Evolutionary conservation across 2,888 invertebrate species (phyloP), one percentile per base, ranked within the genome.

Genomic region (Silvanus unidentatus): DNA sequence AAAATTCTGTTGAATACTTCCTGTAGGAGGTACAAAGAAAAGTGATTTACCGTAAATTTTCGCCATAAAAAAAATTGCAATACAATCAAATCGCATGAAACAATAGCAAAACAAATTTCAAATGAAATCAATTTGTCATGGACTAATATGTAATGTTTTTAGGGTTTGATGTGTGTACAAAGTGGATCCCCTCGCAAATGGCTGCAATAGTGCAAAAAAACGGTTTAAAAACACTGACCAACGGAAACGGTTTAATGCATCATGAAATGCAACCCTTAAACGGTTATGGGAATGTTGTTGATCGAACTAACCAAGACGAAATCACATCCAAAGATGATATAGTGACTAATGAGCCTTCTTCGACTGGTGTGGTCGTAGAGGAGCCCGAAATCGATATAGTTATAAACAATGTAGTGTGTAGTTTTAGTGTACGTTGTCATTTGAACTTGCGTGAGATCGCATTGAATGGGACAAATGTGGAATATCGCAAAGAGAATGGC

Each of bases 341-440:
- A 48, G 83, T 84, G 10, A 85, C 45, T 13, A 54, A 50, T 12
- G 52, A 48, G 16, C 43, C 53, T 14, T 39, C 64, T 61, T 34
- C 66, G 67, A 59, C 69, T 62, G 46, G 76, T 78, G 42, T 76
- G 11, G 10, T 27, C 29, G 44, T 50, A 76, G 43, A 62, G 39
- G 82, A 84, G 54, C 87, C 87, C 8, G 89, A 89, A 75, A 83
- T 95, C 72, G 95, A 95, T 75, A 95, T 97, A 70, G 86, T 89
- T 69, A 94, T 97, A 73, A 96, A 93, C 77, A 98, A 98, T 80
- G 96, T 96, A 60, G 96, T 95, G 69, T 92, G 92, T 77, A 90
- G 87, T 79, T 94, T 97, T 78, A 94, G 88, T 79, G 93, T 96
- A 54, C 82, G 92, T 70, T 98, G 97, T 74, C 96, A 97, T 76